A percentile compares a stretch with the other conserved stretches of the same genome.
Conservation (phyloP, 2,888 invertebrate species). For the Autographa pulchrina region DNA sequence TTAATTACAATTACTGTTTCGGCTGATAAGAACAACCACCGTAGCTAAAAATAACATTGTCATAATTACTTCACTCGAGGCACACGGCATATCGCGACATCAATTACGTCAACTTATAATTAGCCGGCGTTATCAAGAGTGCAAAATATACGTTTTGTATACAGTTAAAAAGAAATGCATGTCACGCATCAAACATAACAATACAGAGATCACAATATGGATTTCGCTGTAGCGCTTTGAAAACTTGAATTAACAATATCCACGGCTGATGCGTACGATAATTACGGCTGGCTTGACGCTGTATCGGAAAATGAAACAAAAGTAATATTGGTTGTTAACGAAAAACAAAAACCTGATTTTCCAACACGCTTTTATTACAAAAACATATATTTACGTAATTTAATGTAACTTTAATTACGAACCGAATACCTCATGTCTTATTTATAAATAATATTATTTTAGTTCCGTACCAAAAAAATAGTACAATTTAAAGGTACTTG, state of each 20-base stretch:
- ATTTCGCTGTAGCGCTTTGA: slow-evolving; percentile 15
- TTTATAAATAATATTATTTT: too few relatives aligned
- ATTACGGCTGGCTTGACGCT: not conserved
- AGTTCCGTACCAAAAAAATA: not conserved
- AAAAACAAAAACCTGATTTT: not conserved
- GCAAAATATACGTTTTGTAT: slow-evolving; percentile 19
- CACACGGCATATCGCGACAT: slow-evolving; percentile 10
- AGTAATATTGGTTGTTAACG: not conserved
- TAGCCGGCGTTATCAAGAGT: not conserved
- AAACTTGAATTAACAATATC: slow-evolving; percentile 34
- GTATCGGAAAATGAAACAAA: not conserved
- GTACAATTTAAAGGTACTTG: not conserved
- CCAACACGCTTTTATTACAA: not conserved
- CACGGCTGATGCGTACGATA: slow-evolving; percentile 9
- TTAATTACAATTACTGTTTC: not conserved
- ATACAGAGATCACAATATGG: slow-evolving; percentile 15
- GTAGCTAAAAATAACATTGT: slow-evolving; percentile 6
- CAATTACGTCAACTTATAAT: not conserved
- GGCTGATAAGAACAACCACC: not conserved
- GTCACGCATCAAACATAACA: slow-evolving; percentile 7
- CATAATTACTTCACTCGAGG: not conserved
- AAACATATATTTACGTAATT: too few relatives aligned
- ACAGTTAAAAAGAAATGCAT: slow-evolving; percentile 8
- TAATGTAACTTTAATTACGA: too few relatives aligned
- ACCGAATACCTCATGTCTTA: too few relatives aligned